phyloP scores from a whole-genome alignment of 2,113 vertebrate genomes.

The Spea multiplicata region DNA sequence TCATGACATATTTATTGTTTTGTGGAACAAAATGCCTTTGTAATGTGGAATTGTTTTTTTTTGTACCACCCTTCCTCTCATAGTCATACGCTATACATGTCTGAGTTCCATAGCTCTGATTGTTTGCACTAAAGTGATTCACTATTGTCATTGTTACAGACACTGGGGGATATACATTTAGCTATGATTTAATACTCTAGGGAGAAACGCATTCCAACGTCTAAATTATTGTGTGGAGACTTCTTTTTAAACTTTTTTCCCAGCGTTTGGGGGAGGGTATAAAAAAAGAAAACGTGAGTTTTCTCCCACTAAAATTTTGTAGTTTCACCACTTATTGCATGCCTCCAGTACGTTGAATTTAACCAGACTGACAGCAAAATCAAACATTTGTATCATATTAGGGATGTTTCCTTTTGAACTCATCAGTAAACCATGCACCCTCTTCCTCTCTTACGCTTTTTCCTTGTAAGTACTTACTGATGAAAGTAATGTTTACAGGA shows the following conservation, averaged over 20 bases:
- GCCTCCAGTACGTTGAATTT: no score
- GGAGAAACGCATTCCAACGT: no score
- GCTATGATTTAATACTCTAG: no score
- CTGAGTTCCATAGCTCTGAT: slow-evolving; percentile 30
- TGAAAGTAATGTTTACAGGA: slow-evolving; percentile 41
- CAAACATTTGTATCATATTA: slow-evolving; percentile 35
- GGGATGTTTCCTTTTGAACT: slow-evolving; percentile 26
- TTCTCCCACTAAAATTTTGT: no score
- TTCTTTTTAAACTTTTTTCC: no score
- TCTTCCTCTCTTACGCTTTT: slow-evolving; percentile 16
- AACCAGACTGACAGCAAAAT: slow-evolving; percentile 16
- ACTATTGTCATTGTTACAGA: slow-evolving; percentile 35
- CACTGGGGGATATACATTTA: not conserved
- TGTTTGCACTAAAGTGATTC: slow-evolving; percentile 36
- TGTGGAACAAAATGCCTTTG: slow-evolving; percentile 38
- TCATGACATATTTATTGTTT: not conserved
- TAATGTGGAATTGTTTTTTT: slow-evolving; percentile 6
- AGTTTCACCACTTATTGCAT: no score
- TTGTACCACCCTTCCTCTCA: slow-evolving; percentile 36
- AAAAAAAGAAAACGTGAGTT: no score
- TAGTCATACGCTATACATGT: slow-evolving; percentile 42
- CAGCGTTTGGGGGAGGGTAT: no score
- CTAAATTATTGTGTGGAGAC: no score
- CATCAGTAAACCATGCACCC: slow-evolving; percentile 25
- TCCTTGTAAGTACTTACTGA: slow-evolving; percentile 8